Conservation (phyloP, 2,113 vertebrate species). For the Sinocyclocheilus anophthalmus region DNA sequence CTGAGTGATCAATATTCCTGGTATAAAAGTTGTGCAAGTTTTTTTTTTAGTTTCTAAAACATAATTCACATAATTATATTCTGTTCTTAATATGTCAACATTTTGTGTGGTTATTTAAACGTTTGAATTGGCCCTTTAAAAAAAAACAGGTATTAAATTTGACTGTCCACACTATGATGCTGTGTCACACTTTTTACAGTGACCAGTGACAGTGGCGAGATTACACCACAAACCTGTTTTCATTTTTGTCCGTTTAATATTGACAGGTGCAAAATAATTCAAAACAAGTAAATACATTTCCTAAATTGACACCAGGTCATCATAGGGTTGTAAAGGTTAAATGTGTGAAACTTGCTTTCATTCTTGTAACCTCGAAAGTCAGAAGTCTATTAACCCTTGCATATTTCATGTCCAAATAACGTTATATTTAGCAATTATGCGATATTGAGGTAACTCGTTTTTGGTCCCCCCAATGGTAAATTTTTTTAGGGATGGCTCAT, state of each 20-base stretch:
- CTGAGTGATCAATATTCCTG: neutral
- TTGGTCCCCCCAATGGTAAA: no score
- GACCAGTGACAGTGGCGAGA: neutral
- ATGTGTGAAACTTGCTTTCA: neutral
- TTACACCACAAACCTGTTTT: neutral
- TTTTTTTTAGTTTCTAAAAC: neutral
- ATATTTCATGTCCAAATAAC: neutral
- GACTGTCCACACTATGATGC: neutral
- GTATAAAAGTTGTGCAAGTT: neutral
- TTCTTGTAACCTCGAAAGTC: neutral
- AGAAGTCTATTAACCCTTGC: neutral
- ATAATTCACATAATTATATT: neutral
- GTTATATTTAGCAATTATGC: neutral
- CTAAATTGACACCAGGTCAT: neutral
- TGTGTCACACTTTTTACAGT: neutral
- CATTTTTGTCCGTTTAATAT: neutral
- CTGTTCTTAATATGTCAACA: neutral
- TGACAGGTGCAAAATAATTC: neutral
- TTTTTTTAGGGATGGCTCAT: neutral
- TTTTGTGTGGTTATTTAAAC: slow-evolving; percentile 2
- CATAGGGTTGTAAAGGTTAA: neutral
- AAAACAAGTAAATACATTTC: neutral
- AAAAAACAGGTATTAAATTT: neutral
- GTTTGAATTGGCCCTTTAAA: neutral
- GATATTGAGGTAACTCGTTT: neutral